Evolutionary conservation across 2,113 vertebrate species (phyloP).

Genomic region (Dicaeum eximium): DNA sequence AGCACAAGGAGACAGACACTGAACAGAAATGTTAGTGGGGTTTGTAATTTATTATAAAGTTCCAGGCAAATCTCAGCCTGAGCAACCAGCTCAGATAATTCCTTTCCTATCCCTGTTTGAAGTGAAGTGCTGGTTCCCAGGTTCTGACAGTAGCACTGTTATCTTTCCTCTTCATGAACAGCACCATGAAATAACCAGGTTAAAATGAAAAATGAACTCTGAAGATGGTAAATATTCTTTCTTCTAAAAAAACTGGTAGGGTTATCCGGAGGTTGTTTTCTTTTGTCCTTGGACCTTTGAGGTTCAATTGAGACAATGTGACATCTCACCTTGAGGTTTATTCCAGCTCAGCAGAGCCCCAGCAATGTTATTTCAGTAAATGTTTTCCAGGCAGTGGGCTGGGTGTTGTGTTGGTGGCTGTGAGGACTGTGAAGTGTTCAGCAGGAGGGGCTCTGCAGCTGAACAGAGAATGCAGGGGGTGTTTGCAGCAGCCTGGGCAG

Average conservation of each 20-base stretch:
- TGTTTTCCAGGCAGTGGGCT: not conserved
- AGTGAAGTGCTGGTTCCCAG: not conserved
- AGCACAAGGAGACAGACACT: not conserved
- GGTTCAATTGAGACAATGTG: not conserved
- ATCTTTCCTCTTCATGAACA: not conserved
- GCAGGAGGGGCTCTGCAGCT: not conserved
- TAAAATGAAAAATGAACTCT: not conserved
- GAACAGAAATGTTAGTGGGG: not conserved
- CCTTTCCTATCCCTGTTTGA: not conserved
- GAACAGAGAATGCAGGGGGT: rapidly evolving
- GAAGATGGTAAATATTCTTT: not conserved
- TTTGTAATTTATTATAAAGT: not conserved
- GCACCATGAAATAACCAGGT: not conserved
- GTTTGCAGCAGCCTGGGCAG: not conserved
- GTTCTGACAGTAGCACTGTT: not conserved
- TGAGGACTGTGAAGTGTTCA: not conserved
- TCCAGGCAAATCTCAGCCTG: not conserved
- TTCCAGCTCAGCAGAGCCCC: not conserved
- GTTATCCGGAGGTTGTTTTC: not conserved
- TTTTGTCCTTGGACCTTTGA: not conserved
- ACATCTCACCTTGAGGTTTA: not conserved
- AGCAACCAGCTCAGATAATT: not conserved
- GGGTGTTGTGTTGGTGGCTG: not conserved
- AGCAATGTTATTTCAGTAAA: not conserved
- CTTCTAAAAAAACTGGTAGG: not conserved